Percentiles rank a stretch among this genome's conserved stretches.
Evolutionary conservation across 2,888 invertebrate species (phyloP).

Genomic region (Timandra comae): DNA sequence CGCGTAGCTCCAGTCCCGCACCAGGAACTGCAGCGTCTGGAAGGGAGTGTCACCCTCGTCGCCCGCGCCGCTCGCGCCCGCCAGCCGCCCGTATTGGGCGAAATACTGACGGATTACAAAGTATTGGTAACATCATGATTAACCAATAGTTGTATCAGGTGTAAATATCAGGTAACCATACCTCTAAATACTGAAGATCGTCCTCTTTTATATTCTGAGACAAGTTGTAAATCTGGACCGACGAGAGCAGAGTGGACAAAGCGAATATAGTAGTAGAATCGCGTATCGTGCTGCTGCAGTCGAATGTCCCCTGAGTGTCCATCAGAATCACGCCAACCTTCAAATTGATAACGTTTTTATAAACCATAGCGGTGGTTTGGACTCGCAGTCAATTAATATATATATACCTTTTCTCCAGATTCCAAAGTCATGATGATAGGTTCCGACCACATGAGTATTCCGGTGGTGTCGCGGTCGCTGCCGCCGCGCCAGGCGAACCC

Average conservation of each 20-base stretch:
- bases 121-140: no score
- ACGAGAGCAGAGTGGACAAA: slow-evolving; percentile 95
- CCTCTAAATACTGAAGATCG: slow-evolving; percentile 92
- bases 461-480: slow-evolving; percentile 93
- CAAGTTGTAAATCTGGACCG: slow-evolving; percentile 88
- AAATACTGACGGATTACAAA: no score
- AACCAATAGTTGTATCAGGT: no score
- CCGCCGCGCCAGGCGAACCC: slow-evolving; percentile 83
- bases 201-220: slow-evolving; percentile 96
- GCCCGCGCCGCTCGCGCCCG: slow-evolving; percentile 96
- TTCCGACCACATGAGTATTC: slow-evolving; percentile 92
- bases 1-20: slow-evolving; percentile 94
- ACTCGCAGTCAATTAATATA: slow-evolving; percentile 4
- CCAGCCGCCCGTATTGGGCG: slow-evolving; percentile 77
- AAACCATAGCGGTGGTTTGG: slow-evolving; percentile 2
- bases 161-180: no score
- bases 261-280: slow-evolving; percentile 84
- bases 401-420: no score
- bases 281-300: slow-evolving; percentile 93
- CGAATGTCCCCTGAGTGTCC: slow-evolving; percentile 95
- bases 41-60: slow-evolving; percentile 85
- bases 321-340: slow-evolving; percentile 20
- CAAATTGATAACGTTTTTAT: not conserved
- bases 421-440: slow-evolving; percentile 82
- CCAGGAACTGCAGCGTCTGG: slow-evolving; percentile 87